Evolutionary conservation across 2,888 invertebrate genomes (phyloP).

Genomic region (Dascillus cervinus): DNA sequence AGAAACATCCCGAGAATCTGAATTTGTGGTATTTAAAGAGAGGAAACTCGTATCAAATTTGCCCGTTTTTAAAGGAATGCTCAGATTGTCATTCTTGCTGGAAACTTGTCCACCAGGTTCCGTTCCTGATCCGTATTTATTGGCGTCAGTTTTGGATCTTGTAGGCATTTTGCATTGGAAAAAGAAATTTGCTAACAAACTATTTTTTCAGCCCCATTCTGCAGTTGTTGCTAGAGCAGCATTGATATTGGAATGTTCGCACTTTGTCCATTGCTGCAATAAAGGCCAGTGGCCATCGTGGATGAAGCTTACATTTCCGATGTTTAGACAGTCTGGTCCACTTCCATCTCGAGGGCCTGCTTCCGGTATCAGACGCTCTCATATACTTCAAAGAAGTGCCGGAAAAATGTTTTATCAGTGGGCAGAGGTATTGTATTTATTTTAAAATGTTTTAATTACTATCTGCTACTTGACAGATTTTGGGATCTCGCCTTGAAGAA

Average conservation of each 20-base stretch:
- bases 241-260: constrained; percentile 87
- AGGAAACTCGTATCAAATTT: constrained; percentile 73
- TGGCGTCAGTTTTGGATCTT: constrained; percentile 90
- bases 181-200: constrained; percentile 7
- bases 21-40: constrained; percentile 82
- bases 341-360: constrained; percentile 42
- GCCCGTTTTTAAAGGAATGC: constrained; percentile 80
- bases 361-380: constrained; percentile 47
- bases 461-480: constrained; percentile 48
- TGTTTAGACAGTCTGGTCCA: constrained; percentile 66
- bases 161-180: constrained; percentile 45
- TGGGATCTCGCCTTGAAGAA: constrained; percentile 87
- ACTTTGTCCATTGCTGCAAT: constrained; percentile 96
- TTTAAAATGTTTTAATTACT: too few species aligned
- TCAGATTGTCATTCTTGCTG: constrained; percentile 82
- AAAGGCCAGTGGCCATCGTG: constrained; percentile 98
- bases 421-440: constrained; percentile 74
- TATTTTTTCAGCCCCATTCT: constrained; percentile 69
- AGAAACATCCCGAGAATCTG: constrained; percentile 73
- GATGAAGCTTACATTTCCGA: constrained; percentile 82
- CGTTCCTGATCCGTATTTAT: constrained; percentile 91
- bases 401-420: constrained; percentile 97
- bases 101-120: constrained; percentile 95
- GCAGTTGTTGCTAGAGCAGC: constrained; percentile 90
- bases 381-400: constrained; percentile 78